phyloP scores from a whole-genome alignment of 2,113 vertebrate genomes.

The Tinamus guttatus region DNA sequence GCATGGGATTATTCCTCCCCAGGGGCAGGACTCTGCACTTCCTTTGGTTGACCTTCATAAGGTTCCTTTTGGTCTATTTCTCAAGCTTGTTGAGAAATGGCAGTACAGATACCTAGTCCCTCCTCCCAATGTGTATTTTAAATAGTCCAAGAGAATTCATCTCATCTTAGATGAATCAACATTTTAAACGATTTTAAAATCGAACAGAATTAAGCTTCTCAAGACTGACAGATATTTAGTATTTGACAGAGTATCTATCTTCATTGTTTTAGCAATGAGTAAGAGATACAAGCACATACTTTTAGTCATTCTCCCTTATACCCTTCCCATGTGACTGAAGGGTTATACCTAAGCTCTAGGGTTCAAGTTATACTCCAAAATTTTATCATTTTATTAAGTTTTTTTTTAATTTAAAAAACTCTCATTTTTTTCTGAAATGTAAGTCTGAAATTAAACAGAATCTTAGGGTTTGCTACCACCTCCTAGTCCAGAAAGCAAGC shows the following conservation, averaged over 20 bases:
- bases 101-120: not conserved
- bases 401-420: not conserved
- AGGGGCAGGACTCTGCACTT: not conserved
- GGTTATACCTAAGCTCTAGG: not conserved
- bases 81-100: not conserved
- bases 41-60: not conserved
- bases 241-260: not conserved
- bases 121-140: not conserved
- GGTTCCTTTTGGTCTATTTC: not conserved
- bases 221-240: not conserved
- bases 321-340: not conserved
- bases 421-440: slow-evolving; percentile 27
- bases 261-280: slow-evolving; percentile 20
- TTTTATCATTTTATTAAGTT: not conserved
- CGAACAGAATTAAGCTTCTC: not conserved
- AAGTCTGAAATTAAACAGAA: slow-evolving; percentile 57
- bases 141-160: not conserved
- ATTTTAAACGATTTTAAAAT: not conserved
- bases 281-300: slow-evolving; percentile 1
- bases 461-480: not conserved
- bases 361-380: not conserved
- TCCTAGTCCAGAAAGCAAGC: not conserved
- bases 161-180: not conserved
- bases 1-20: not conserved
- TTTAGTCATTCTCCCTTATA: slow-evolving; percentile 14